Evolutionary conservation across 2,888 invertebrate species (phyloP).

Genomic region (Agrilus cyanescens): DNA sequence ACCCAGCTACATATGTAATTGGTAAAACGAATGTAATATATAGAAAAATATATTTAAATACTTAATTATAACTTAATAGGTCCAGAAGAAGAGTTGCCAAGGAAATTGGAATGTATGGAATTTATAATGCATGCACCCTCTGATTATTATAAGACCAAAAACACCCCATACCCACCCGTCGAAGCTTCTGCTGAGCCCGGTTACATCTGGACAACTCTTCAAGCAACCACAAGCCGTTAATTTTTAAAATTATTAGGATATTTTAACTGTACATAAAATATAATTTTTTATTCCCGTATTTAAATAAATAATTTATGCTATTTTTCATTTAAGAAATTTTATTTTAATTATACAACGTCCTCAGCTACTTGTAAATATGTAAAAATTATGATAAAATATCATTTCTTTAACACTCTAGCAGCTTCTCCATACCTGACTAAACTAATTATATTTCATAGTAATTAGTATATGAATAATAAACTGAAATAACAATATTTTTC

Average conservation of each 20-base stretch:
- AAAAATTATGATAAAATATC: too few species aligned
- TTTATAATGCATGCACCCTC: slow-evolving; percentile 91
- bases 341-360: neutral
- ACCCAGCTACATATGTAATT: slow-evolving; percentile 79
- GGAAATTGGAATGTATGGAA: slow-evolving; percentile 76
- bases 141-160: slow-evolving; percentile 71
- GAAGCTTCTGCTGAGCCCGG: slow-evolving; percentile 35
- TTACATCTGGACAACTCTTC: slow-evolving; percentile 49
- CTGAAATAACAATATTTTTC: too few species aligned
- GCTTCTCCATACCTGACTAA: too few species aligned
- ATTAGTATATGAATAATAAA: too few species aligned
- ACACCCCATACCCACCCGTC: slow-evolving; percentile 61
- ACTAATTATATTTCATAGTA: too few species aligned
- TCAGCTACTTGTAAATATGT: too few species aligned
- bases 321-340: too few species aligned
- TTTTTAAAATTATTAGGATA: neutral
- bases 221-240: neutral
- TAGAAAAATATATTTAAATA: slow-evolving; percentile 4
- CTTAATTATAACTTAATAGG: slow-evolving; percentile 40
- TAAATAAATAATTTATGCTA: too few species aligned
- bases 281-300: too few species aligned
- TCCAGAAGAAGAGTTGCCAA: slow-evolving; percentile 80
- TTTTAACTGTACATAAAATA: too few species aligned
- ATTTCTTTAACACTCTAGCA: too few species aligned
- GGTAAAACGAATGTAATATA: slow-evolving; percentile 40